Percentiles rank a stretch among this genome's conserved stretches.
Evolutionary conservation across 2,113 vertebrate species (phyloP).

Genomic region (Bucco capensis): DNA sequence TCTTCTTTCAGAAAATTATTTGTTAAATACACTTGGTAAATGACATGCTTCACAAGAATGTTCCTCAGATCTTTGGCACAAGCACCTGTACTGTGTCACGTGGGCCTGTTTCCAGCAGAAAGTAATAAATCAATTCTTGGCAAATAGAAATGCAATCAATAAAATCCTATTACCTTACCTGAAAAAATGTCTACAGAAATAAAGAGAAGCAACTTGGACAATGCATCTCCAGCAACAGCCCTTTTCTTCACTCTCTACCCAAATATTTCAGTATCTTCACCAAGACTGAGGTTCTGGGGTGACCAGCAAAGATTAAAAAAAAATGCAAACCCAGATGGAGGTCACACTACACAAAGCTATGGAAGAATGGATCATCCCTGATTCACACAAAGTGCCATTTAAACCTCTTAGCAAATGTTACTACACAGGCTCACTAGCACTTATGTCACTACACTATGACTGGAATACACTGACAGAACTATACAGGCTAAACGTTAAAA

Average conservation of each 20-base stretch:
- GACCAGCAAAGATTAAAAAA: background rate
- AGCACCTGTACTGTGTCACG: background rate
- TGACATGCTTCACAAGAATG: background rate
- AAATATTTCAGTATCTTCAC: background rate
- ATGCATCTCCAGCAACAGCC: background rate
- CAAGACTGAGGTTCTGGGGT: background rate
- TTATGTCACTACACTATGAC: accelerated
- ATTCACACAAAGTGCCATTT: background rate
- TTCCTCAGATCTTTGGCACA: background rate
- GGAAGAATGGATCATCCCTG: background rate
- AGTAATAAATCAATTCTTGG: background rate
- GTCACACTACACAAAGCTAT: background rate
- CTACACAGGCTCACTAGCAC: background rate
- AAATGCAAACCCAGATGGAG: background rate
- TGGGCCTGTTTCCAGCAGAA: background rate
- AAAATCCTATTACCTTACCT: background rate
- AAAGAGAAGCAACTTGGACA: background rate
- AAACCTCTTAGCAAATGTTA: background rate
- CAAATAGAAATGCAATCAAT: background rate
- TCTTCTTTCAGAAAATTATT: background rate
- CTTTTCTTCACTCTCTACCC: background rate
- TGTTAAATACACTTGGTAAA: background rate
- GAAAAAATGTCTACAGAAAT: background rate
- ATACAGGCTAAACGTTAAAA: background rate
- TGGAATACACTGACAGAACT: background rate